phyloP scores from a whole-genome alignment of 2,888 invertebrate species.

The Acrobasis suavella region DNA sequence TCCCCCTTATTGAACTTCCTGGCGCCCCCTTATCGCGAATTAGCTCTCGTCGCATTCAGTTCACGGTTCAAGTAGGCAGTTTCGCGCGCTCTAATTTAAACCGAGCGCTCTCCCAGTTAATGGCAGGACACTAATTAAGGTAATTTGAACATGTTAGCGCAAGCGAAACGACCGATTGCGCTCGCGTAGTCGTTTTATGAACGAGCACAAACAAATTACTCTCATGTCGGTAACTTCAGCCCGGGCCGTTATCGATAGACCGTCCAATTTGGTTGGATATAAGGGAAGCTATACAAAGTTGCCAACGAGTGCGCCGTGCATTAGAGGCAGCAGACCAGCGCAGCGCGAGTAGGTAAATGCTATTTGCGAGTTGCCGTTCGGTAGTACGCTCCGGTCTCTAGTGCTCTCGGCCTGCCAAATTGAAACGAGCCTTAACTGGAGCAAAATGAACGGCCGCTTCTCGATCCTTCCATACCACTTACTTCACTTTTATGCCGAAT shows the following conservation, averaged over 20 bases:
- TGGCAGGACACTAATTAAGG: constrained; percentile 71
- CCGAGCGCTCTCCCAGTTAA: constrained; percentile 63
- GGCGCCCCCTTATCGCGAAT: constrained; percentile 73
- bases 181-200: constrained; percentile 37
- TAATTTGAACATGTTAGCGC: constrained; percentile 70
- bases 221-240: constrained; percentile 25
- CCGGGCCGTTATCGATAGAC: constrained; percentile 31
- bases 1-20: constrained; percentile 67
- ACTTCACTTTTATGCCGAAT: constrained; percentile 42
- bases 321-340: constrained; percentile 54
- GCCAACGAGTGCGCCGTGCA: constrained; percentile 57
- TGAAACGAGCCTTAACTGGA: constrained; percentile 64
- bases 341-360: constrained; percentile 61
- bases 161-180: constrained; percentile 49
- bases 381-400: constrained; percentile 50
- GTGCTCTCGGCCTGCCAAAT: constrained; percentile 68
- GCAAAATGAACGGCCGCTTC: constrained; percentile 59
- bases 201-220: constrained; percentile 29
- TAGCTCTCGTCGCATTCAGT: constrained; percentile 69
- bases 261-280: constrained; percentile 42
- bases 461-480: constrained; percentile 52
- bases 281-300: constrained; percentile 43
- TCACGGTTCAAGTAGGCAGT: constrained; percentile 71
- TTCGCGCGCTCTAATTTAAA: constrained; percentile 71
- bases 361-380: constrained; percentile 69